phyloP scores from a whole-genome alignment of 2,888 invertebrate genomes.

The Drosophila kambysellisi region DNA sequence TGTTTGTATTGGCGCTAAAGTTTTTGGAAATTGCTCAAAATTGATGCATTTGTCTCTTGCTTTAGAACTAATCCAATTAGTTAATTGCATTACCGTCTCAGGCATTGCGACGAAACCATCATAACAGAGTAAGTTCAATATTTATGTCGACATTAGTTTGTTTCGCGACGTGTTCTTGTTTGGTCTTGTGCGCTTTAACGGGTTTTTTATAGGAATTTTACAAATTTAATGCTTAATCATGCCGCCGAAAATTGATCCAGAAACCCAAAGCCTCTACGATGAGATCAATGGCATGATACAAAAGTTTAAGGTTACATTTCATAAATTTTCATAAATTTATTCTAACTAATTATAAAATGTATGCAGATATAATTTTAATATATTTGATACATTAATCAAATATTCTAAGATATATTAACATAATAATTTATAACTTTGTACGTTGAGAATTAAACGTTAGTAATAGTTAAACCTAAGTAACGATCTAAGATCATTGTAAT shows the following conservation, averaged over 20 bases:
- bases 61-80: conserved; percentile 78
- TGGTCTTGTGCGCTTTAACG: conserved; percentile 42
- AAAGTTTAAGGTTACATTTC: conserved; percentile 89
- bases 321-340: background rate
- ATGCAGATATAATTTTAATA: background rate
- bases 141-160: conserved; percentile 63
- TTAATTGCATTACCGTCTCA: conserved; percentile 78
- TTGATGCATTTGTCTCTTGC: conserved; percentile 32
- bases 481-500: background rate
- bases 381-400: background rate
- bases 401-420: background rate
- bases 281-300: conserved; percentile 93
- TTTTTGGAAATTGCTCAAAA: conserved; percentile 34
- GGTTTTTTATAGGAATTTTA: conserved; percentile 15
- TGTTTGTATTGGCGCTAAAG: conserved; percentile 28
- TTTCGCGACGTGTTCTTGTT: conserved; percentile 49
- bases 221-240: conserved; percentile 84
- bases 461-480: too few relatives aligned
- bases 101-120: conserved; percentile 50
- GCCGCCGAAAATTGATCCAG: conserved; percentile 94
- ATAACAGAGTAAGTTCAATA: conserved; percentile 60
- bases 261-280: conserved; percentile 91
- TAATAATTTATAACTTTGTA: background rate
- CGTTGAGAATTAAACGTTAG: too few relatives aligned
- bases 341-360: background rate